These are phyloP conservation scores for Campylorhamphus procurvoides DNA, from an alignment of 2,113 vertebrate species.

Conservation along the genomic window DNA sequence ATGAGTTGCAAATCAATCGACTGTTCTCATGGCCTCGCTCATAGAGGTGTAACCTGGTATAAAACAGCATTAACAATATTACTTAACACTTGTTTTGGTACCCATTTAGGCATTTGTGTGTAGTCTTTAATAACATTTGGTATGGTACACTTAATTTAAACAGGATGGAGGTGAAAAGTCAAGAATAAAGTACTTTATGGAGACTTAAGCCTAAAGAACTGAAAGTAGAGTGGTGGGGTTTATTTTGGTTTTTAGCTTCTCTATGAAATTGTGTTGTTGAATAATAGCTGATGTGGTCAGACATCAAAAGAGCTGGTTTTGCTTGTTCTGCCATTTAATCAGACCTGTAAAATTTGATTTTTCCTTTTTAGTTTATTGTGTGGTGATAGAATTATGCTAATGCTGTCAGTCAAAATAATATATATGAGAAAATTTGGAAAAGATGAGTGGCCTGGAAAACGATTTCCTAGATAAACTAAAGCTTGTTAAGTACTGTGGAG, in stretches of 20 bases:
- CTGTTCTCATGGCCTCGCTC: background rate
- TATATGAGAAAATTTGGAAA: background rate
- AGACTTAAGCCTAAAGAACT: background rate
- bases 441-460: background rate
- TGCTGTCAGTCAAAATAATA: background rate
- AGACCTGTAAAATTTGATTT: background rate
- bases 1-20: slow-evolving; percentile 17
- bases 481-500: background rate
- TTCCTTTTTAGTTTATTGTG: background rate
- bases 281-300: background rate
- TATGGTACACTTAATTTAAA: background rate
- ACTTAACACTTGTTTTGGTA: background rate
- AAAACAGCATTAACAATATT: background rate
- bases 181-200: background rate
- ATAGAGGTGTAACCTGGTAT: background rate
- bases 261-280: background rate
- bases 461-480: background rate
- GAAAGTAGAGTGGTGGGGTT: background rate
- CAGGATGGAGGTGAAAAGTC: background rate
- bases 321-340: background rate
- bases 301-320: background rate
- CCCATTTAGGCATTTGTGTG: background rate
- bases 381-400: background rate
- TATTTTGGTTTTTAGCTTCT: background rate
- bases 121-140: background rate